Evolutionary conservation across 2,797 vertebrate genomes (phyloP).

Genomic region (Bucorvus abyssinicus): DNA sequence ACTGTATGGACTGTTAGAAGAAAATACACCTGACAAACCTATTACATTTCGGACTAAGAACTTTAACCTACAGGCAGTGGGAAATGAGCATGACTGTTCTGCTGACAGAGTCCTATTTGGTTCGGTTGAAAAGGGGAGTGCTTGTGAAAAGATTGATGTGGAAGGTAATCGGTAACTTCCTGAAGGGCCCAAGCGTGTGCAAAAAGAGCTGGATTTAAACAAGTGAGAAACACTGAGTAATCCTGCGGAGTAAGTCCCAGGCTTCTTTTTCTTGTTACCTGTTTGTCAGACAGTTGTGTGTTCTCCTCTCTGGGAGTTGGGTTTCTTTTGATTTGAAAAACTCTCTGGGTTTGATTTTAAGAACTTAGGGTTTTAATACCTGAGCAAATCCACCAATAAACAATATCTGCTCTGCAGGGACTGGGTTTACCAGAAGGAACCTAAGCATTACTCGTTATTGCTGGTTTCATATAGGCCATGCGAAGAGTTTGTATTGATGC

Average conservation of each 20-base stretch:
- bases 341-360: too few species aligned
- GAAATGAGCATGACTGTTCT: background rate
- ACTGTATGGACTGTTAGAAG: background rate
- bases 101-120: background rate
- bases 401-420: background rate
- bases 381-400: background rate
- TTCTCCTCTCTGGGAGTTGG: background rate
- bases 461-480: background rate
- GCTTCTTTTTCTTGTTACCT: background rate
- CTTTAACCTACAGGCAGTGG: background rate
- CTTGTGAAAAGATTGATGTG: background rate
- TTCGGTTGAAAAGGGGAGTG: background rate
- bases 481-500: background rate
- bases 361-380: background rate
- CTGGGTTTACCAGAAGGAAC: background rate
- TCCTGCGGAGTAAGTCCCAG: background rate
- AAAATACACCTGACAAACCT: background rate
- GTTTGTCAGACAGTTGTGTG: background rate
- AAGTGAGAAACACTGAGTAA: background rate
- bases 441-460: background rate
- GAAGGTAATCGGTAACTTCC: background rate
- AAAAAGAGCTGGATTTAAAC: background rate
- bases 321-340: background rate
- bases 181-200: background rate
- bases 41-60: background rate